Evolutionary conservation across 2,888 invertebrate genomes (phyloP).

Genomic region (Eutolmus rufibarbis): DNA sequence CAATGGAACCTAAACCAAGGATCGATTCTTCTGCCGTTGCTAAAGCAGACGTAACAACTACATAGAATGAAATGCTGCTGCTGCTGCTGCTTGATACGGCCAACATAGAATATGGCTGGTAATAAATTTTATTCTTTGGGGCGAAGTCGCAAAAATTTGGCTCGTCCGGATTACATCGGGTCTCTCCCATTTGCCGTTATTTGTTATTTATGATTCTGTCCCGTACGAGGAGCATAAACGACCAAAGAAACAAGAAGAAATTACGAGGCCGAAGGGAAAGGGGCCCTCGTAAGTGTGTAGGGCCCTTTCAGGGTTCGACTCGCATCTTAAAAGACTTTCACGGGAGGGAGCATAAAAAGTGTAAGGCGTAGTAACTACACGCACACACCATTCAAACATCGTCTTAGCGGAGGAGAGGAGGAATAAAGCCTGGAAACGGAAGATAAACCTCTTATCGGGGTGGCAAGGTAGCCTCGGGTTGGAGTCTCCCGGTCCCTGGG

Average conservation of each 20-base stretch:
- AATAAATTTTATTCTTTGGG: neutral
- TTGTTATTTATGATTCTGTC: neutral
- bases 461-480: neutral
- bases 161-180: neutral
- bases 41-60: neutral
- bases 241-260: neutral
- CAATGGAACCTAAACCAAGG: neutral
- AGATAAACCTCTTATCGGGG: conserved; percentile 55
- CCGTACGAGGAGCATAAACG: neutral
- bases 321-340: neutral
- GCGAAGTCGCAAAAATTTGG: neutral
- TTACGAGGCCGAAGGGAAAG: neutral
- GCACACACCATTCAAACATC: neutral
- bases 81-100: neutral
- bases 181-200: neutral
- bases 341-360: neutral
- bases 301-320: neutral
- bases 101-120: neutral
- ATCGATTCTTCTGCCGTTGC: neutral
- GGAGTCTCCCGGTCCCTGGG: neutral
- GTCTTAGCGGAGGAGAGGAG: neutral
- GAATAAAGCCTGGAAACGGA: conserved; percentile 53
- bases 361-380: neutral
- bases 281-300: neutral
- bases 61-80: neutral